phyloP scores from a whole-genome alignment of 2,888 invertebrate genomes.

The Leistus spinibarbis region DNA sequence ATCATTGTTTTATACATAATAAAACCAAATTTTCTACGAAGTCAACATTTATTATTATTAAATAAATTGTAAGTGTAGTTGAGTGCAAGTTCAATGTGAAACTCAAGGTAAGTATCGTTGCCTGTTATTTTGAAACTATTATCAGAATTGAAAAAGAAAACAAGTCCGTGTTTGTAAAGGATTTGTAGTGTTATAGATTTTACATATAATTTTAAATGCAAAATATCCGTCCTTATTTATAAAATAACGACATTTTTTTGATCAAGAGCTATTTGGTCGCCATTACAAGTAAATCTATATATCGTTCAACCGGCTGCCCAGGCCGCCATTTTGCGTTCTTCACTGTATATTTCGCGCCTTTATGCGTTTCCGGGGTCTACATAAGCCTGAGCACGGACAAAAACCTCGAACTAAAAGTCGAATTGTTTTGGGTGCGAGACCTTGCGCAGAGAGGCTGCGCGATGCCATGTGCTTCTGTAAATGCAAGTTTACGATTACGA shows the following conservation, averaged over 20 bases:
- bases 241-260: too few species aligned
- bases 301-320: not conserved
- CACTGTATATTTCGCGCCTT: conserved; percentile 25
- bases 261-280: not conserved
- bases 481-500: conserved; percentile 38
- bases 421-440: conserved; percentile 23
- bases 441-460: conserved; percentile 36
- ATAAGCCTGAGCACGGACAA: conserved; percentile 9
- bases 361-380: conserved; percentile 28
- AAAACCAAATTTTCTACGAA: not conserved
- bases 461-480: conserved; percentile 35
- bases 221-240: too few species aligned
- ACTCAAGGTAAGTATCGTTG: conserved; percentile 2
- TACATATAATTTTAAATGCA: too few species aligned
- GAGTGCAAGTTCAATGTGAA: too few species aligned
- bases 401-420: conserved; percentile 14
- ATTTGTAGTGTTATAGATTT: too few species aligned
- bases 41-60: not conserved
- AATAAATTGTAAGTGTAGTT: not conserved
- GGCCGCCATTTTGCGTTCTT: not conserved
- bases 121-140: too few species aligned
- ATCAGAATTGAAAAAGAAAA: too few species aligned
- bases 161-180: too few species aligned
- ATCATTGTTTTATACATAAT: not conserved
- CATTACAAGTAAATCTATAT: not conserved